Conservation (phyloP, 1,140 invertebrate genomes). For the Papilio helenus region DNA sequence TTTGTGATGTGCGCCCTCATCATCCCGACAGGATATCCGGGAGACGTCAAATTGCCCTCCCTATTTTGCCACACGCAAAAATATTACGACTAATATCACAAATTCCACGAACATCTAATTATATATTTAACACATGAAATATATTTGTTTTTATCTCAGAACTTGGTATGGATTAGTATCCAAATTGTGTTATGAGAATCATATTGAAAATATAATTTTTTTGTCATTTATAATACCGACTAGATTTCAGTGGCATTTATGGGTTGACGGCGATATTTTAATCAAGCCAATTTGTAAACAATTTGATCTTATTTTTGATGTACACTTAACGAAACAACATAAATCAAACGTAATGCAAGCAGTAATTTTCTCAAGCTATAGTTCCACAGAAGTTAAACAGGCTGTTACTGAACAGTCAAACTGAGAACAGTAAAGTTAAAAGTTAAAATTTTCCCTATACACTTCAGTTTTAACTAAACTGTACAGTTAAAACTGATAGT, state of each 20-base stretch:
- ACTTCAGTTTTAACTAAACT: too few species aligned
- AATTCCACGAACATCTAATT: neutral
- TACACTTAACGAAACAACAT: neutral
- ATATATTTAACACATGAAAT: neutral
- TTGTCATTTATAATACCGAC: too few species aligned
- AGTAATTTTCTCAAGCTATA: too few species aligned
- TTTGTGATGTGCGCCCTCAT: slow-evolving; percentile 14
- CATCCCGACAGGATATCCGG: slow-evolving; percentile 13
- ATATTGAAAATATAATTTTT: too few species aligned
- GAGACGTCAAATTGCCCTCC: slow-evolving; percentile 2
- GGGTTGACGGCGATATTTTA: neutral
- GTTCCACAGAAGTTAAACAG: neutral
- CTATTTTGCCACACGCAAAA: neutral
- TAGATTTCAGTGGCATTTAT: neutral
- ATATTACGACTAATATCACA: neutral
- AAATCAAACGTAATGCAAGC: too few species aligned
- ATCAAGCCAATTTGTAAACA: neutral
- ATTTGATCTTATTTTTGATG: neutral
- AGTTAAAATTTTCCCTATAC: too few species aligned
- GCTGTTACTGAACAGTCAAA: too few species aligned
- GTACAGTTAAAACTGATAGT: too few species aligned
- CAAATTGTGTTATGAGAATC: neutral
- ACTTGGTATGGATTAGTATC: neutral
- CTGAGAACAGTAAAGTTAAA: too few species aligned
- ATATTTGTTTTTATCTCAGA: neutral